Evolutionary conservation across 2,113 vertebrate species (phyloP).

Genomic region (Rattus norvegicus): DNA sequence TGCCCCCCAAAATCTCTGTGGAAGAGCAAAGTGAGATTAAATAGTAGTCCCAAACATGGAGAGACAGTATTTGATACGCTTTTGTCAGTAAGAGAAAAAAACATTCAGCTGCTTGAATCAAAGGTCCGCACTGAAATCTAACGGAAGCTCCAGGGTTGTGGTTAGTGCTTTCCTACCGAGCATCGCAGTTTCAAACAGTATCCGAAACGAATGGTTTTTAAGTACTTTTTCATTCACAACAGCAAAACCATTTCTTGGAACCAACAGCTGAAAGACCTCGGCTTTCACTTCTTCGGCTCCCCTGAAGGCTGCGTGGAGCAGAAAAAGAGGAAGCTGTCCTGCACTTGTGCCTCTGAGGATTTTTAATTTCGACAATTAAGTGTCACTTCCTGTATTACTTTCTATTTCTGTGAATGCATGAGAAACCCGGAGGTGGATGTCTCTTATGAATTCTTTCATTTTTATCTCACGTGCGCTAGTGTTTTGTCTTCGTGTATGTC

Average conservation of each 20-base stretch:
- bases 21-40: background rate
- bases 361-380: conserved; percentile 58
- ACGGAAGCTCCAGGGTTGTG: background rate
- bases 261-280: background rate
- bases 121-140: background rate
- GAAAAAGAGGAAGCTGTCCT: conserved; percentile 65
- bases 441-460: background rate
- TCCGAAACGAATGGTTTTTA: background rate
- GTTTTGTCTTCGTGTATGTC: background rate
- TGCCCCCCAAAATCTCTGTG: background rate
- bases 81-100: background rate
- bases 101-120: background rate
- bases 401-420: conserved; percentile 71
- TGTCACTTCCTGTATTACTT: conserved; percentile 70
- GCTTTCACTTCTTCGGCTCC: background rate
- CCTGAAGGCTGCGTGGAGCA: conserved; percentile 50
- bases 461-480: background rate
- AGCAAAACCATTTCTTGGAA: background rate
- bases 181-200: background rate
- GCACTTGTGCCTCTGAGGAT: conserved; percentile 57
- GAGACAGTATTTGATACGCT: background rate
- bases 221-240: background rate
- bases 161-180: background rate
- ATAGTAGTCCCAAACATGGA: background rate
- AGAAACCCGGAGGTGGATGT: background rate